Conservation (phyloP, 2,113 vertebrate species). For the Burhinus bistriatus region DNA sequence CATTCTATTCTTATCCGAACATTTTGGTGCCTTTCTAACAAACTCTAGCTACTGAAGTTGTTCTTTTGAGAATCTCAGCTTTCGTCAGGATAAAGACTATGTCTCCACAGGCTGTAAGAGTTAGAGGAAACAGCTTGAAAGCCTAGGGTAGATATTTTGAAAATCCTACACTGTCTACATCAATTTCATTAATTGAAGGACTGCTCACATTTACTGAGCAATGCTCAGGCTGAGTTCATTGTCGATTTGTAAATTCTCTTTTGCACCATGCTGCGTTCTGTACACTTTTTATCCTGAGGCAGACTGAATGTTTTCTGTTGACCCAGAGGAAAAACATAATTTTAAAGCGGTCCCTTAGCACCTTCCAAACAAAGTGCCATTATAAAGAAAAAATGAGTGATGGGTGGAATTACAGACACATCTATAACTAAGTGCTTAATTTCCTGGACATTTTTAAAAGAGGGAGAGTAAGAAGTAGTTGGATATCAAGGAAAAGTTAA, state of each 20-base stretch:
- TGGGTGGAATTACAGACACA: not conserved
- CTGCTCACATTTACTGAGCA: not conserved
- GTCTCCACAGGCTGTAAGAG: not conserved
- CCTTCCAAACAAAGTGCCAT: not conserved
- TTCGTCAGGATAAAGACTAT: not conserved
- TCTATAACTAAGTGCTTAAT: not conserved
- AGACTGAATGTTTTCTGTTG: not conserved
- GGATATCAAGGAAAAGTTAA: not conserved
- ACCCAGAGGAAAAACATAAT: not conserved
- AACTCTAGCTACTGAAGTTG: fast-evolving
- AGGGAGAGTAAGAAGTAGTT: not conserved
- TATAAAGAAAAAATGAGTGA: not conserved
- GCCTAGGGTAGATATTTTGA: not conserved
- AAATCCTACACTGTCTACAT: not conserved
- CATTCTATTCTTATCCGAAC: not conserved
- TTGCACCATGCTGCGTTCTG: not conserved
- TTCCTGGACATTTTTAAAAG: not conserved
- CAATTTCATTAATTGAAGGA: not conserved
- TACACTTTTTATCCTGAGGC: not conserved
- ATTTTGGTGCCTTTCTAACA: not conserved
- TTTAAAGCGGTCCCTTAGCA: not conserved
- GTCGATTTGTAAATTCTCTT: not conserved
- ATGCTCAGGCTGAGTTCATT: not conserved
- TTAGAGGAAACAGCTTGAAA: not conserved
- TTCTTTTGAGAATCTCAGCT: not conserved